A percentile compares a stretch with the other conserved stretches of the same genome.
Evolutionary conservation across 2,113 vertebrate genomes (phyloP).

Genomic region (Theropithecus gelada): DNA sequence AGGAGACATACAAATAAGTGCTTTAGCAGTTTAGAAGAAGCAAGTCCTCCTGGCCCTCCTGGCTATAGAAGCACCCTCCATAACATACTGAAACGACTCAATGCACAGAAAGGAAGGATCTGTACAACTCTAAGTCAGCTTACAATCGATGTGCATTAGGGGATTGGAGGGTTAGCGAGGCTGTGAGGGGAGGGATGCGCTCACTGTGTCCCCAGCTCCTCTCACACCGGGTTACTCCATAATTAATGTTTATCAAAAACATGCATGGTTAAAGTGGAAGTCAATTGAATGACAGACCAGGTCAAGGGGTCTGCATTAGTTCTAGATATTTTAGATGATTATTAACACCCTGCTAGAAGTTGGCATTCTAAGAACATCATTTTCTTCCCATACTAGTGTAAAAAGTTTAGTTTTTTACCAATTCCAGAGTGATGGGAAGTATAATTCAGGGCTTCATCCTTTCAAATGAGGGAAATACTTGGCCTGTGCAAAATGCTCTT

Average conservation of each 20-base stretch:
- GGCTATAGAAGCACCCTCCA: not conserved
- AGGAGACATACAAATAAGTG: not conserved
- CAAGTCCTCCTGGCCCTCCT: not conserved
- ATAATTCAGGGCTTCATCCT: constrained; percentile 29
- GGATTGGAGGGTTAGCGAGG: not conserved
- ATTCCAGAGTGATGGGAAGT: constrained; percentile 24
- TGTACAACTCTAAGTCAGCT: not conserved
- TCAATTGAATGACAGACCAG: not conserved
- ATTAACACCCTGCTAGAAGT: not conserved
- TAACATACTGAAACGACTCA: not conserved
- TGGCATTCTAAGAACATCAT: not conserved
- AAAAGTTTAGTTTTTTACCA: constrained; percentile 54
- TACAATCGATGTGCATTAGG: not conserved
- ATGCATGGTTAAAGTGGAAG: not conserved
- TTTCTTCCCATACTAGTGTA: not conserved
- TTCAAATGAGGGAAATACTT: constrained; percentile 14
- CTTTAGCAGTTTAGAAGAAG: constrained; percentile 9
- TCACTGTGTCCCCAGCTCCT: not conserved
- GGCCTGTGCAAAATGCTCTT: not conserved
- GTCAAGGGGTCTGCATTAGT: not conserved
- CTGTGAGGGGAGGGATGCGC: not conserved
- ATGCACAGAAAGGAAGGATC: not conserved
- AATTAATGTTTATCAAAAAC: not conserved
- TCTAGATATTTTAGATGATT: not conserved
- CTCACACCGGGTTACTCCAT: not conserved